Conservation (phyloP, 2,797 vertebrate genomes). For the Enteromius anoplus region DNA sequence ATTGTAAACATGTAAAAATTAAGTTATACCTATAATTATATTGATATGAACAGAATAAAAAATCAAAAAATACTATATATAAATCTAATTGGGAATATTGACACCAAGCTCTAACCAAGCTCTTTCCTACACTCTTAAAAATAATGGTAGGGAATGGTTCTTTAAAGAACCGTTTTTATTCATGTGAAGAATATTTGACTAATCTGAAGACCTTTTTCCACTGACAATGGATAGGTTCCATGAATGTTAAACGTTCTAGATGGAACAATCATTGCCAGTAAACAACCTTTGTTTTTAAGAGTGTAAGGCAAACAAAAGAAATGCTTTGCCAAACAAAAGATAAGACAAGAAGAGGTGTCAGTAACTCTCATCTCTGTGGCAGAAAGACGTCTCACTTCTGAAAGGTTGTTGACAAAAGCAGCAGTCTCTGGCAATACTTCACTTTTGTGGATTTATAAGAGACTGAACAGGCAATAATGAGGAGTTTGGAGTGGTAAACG, state of each 20-base stretch:
- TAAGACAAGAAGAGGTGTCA: conserved; percentile 17
- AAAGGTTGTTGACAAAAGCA: conserved; percentile 25
- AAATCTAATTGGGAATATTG: not conserved
- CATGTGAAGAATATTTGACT: not conserved
- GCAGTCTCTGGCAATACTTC: conserved; percentile 31
- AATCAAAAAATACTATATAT: not conserved
- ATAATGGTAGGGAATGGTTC: not conserved
- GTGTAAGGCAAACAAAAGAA: conserved; percentile 15
- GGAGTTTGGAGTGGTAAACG: conserved; percentile 51
- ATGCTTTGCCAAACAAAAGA: conserved; percentile 23
- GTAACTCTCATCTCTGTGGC: conserved; percentile 29
- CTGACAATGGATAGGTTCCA: not conserved
- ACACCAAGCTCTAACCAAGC: not conserved
- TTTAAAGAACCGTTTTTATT: not conserved
- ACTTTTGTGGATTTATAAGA: conserved; percentile 14
- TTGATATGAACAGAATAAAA: not conserved
- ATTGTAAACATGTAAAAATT: too few relatives aligned
- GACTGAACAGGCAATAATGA: conserved; percentile 32
- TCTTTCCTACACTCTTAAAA: not conserved
- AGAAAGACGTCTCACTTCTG: not conserved
- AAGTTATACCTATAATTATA: not conserved
- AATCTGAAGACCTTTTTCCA: not conserved
- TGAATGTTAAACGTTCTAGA: not conserved
- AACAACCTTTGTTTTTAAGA: conserved; percentile 4
- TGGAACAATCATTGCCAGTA: not conserved